Evolutionary conservation across 2,888 invertebrate species (phyloP), one percentile per base, ranked within the genome.

Genomic region (Agriotes lineatus): DNA sequence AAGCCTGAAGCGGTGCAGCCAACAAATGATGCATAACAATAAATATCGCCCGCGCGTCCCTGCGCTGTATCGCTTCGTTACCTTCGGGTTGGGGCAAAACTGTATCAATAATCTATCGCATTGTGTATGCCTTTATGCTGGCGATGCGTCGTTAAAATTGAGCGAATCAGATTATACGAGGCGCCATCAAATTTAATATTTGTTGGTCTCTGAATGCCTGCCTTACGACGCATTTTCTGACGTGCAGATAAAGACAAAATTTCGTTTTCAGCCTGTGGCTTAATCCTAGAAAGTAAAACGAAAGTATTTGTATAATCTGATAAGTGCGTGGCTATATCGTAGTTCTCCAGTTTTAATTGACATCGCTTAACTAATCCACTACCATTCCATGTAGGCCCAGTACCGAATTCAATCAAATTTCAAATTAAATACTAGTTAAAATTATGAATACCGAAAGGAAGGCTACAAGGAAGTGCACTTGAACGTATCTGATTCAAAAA

Each of bases 1-100:
- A 52, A 30, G 16, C 52, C 33, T 52, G 14, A 25, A 52, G 52
- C 33, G 16, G 52, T 35, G 50, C 30, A 50, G 33, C 30, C 10
- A 35, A 33, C 9, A 56, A 56, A 56, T 39, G 56, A 56, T 39
- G 56, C 56, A 56, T 56, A 56, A 56, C 37, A 56, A 22, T 56
- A 56, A 56, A 56, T 56, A 56, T 20, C 39, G 14, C 6, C 39
- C 10, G 9, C 39, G 20, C 25, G 22, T 39, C 39, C 39, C 20
- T 19, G 10, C 18, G 20, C 22, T 10, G 45, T 45, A n/a, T 45
- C 45, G 45, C n/a, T 45, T 45, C 48, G 48, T 52, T 52, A 52
- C 52, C 52, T 52, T 52, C 30, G 2, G 33, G 52, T 30, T 52
- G 33, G 52, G 16, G 25, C 10, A 16, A 33, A 52, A 52, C 9